These are phyloP conservation scores for Crypturellus undulatus DNA, from an alignment of 2,113 vertebrate genomes.

Conservation along the genomic window DNA sequence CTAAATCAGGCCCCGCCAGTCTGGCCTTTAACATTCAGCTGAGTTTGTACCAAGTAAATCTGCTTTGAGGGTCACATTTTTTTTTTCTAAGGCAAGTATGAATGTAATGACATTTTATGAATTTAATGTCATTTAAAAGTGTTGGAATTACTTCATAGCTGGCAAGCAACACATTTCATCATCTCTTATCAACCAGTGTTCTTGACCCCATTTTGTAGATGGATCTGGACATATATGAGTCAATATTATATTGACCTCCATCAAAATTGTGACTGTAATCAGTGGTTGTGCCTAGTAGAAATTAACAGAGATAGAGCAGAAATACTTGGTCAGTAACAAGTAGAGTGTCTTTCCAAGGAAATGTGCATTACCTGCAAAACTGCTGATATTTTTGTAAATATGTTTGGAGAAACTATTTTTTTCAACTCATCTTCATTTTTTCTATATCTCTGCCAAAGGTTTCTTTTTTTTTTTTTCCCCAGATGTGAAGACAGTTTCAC, in stretches of 20 bases:
- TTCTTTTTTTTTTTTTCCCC: not conserved
- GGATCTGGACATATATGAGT: not conserved
- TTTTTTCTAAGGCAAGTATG: not conserved
- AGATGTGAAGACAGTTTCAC: not conserved
- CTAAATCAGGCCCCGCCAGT: too few species aligned
- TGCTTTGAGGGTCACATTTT: not conserved
- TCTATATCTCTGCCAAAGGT: not conserved
- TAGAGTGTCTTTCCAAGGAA: not conserved
- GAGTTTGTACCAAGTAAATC: not conserved
- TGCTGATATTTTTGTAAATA: not conserved
- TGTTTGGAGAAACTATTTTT: constrained; percentile 5
- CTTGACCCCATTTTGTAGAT: not conserved
- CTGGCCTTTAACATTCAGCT: not conserved
- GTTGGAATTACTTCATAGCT: not conserved
- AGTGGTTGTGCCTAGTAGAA: not conserved
- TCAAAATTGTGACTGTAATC: not conserved
- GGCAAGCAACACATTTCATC: not conserved
- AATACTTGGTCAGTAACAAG: not conserved
- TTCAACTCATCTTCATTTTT: not conserved
- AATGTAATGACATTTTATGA: not conserved
- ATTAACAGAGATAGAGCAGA: not conserved
- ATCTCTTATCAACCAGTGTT: not conserved
- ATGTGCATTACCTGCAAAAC: not conserved
- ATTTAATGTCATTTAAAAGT: not conserved
- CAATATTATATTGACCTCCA: not conserved